Evolutionary conservation across 2,888 invertebrate genomes (phyloP).

Genomic region (Phorcus lineatus): DNA sequence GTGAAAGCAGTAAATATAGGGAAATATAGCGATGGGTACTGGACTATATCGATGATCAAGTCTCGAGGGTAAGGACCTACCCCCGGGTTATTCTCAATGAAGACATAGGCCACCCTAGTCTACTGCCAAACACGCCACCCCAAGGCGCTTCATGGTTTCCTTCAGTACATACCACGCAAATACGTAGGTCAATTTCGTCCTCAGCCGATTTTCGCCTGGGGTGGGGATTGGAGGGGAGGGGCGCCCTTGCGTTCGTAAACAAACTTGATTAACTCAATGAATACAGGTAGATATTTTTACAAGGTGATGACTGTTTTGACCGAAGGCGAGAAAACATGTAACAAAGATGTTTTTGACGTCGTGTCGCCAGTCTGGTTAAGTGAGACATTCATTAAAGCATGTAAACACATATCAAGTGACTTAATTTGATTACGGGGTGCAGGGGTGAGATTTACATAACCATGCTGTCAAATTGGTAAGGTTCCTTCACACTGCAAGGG

Average conservation of each 20-base stretch:
- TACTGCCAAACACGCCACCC: no score
- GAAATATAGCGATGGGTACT: not conserved
- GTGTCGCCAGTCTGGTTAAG: not conserved
- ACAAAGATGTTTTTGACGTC: not conserved
- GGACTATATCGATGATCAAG: not conserved
- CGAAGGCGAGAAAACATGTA: conserved; percentile 3
- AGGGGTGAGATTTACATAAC: no score
- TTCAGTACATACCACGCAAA: not conserved
- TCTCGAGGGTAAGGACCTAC: not conserved
- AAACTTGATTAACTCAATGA: not conserved
- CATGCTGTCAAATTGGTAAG: no score
- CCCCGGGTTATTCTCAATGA: no score
- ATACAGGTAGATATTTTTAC: not conserved
- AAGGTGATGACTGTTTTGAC: not conserved
- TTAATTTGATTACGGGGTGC: not conserved
- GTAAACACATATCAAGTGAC: not conserved
- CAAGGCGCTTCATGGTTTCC: not conserved
- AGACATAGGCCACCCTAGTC: no score
- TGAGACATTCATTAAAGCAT: not conserved
- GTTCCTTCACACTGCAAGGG: no score
- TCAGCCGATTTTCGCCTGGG: not conserved
- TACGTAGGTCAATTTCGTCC: not conserved
- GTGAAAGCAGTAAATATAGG: not conserved
- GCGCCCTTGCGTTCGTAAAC: not conserved
- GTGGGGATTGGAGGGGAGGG: not conserved